Conservation (phyloP, 2,113 vertebrate genomes). For the Tachysurus fulvidraco region DNA sequence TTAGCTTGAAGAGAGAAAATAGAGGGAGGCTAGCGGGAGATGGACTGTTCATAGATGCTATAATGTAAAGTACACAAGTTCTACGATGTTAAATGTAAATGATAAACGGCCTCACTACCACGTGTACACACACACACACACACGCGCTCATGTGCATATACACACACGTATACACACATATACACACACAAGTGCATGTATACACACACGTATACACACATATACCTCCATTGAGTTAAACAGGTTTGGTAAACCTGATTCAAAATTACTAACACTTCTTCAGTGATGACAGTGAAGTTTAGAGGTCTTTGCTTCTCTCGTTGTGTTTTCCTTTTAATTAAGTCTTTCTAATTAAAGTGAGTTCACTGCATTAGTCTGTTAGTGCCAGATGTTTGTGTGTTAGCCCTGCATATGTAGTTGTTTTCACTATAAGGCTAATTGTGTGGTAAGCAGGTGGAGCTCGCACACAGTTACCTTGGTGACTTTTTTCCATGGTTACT, state of each 20-base stretch:
- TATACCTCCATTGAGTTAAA: neutral
- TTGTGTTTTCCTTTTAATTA: neutral
- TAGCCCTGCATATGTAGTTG: neutral
- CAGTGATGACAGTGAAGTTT: neutral
- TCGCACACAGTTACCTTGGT: conserved; percentile 12
- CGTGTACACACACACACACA: too few relatives aligned
- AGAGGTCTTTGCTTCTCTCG: neutral
- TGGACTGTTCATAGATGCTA: neutral
- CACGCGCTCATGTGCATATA: too few relatives aligned
- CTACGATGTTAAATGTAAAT: neutral
- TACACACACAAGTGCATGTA: neutral
- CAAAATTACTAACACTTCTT: neutral
- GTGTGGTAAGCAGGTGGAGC: conserved; percentile 19
- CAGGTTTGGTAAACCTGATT: neutral
- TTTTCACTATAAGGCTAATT: conserved; percentile 21
- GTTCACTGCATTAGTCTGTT: neutral
- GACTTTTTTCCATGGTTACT: conserved; percentile 39
- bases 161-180: too few relatives aligned
- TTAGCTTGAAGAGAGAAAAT: neutral
- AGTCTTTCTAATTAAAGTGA: neutral
- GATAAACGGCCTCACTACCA: neutral
- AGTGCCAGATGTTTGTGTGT: neutral
- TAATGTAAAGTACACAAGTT: neutral
- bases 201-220: too few relatives aligned
- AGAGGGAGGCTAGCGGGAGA: neutral